Evolutionary conservation across 2,888 invertebrate species (phyloP).

Genomic region (Agriopis aurantiaria): DNA sequence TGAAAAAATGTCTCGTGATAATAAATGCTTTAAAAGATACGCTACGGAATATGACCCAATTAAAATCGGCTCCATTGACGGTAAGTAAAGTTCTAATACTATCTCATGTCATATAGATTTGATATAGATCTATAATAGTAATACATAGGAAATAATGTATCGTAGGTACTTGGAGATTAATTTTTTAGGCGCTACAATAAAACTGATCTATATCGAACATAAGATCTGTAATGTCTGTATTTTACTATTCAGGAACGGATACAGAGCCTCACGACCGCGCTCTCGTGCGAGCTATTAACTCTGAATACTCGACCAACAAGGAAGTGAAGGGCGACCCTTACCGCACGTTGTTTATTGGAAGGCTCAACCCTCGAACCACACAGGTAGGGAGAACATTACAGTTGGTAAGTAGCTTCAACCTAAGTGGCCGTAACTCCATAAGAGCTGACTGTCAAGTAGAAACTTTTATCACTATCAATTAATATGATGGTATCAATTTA

Average conservation of each 20-base stretch:
- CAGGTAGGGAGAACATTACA: slow-evolving; percentile 65
- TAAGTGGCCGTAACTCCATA: background rate
- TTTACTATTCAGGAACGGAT: slow-evolving; percentile 87
- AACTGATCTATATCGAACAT: too few relatives aligned
- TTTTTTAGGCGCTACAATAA: too few relatives aligned
- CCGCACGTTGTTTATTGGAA: slow-evolving; percentile 91
- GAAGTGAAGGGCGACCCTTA: slow-evolving; percentile 89
- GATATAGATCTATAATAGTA: too few relatives aligned
- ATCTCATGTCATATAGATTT: too few relatives aligned
- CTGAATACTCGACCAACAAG: slow-evolving; percentile 89
- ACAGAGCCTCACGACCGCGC: slow-evolving; percentile 93
- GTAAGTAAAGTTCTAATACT: slow-evolving; percentile 63
- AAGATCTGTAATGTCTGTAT: background rate
- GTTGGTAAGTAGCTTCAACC: background rate
- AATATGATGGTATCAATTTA: background rate
- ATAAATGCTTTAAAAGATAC: slow-evolving; percentile 62
- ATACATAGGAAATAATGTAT: too few relatives aligned
- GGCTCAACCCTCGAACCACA: slow-evolving; percentile 89
- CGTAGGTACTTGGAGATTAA: too few relatives aligned
- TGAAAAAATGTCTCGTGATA: slow-evolving; percentile 51
- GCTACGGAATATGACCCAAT: slow-evolving; percentile 91
- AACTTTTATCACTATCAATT: slow-evolving; percentile 13
- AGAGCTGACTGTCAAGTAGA: background rate
- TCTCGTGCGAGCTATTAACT: slow-evolving; percentile 89
- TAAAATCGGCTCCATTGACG: slow-evolving; percentile 94